phyloP scores from a whole-genome alignment of 2,888 invertebrate species.

The Tachina lurida region DNA sequence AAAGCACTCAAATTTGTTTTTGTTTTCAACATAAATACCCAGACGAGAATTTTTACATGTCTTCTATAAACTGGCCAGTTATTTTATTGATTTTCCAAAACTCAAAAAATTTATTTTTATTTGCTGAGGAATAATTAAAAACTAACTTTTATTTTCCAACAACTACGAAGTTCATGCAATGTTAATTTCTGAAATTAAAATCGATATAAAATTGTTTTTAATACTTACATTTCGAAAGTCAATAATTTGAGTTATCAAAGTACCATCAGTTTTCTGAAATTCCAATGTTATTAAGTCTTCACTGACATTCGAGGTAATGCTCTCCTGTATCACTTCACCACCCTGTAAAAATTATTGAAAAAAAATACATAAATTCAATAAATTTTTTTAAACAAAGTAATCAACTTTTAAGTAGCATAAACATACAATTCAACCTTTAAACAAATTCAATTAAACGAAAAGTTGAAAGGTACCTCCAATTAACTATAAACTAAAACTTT shows the following conservation, averaged over 20 bases:
- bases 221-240: conserved; percentile 95
- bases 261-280: conserved; percentile 95
- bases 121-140: no score
- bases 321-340: conserved; percentile 96
- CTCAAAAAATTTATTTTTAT: no score
- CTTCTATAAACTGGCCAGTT: no score
- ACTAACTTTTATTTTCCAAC: no score
- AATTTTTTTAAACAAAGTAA: neutral
- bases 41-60: no score
- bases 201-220: neutral
- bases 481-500: conserved; percentile 64
- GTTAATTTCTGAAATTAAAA: neutral
- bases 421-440: conserved; percentile 32
- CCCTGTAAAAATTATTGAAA: conserved; percentile 86
- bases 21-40: no score
- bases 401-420: neutral
- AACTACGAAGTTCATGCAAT: neutral
- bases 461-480: conserved; percentile 69
- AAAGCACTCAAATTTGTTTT: no score
- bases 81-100: no score
- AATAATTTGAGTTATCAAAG: conserved; percentile 94
- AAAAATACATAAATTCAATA: conserved; percentile 15
- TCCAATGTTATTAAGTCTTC: conserved; percentile 95
- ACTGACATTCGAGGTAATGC: conserved; percentile 94
- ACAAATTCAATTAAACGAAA: conserved; percentile 46